Percentiles rank a stretch among this genome's conserved stretches.
These are phyloP conservation scores for Tipula vernalis DNA, from an alignment of 2,888 invertebrate species.

Conservation along the genomic window DNA sequence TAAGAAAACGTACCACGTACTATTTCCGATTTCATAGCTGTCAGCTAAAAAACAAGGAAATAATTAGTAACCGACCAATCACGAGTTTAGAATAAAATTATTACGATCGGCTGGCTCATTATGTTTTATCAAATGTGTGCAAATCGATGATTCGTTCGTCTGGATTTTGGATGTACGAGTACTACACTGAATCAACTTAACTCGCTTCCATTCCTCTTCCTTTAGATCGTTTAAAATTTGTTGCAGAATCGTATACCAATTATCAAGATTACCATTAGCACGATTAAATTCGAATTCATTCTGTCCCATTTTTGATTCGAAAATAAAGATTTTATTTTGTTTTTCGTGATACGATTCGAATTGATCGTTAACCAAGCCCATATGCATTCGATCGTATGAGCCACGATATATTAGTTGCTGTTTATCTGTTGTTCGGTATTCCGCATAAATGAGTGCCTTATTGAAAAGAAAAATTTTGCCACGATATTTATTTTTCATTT, in stretches of 20 bases:
- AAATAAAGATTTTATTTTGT: not conserved
- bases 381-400: not conserved
- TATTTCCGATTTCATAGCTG: not conserved
- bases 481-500: not conserved
- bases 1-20: not conserved
- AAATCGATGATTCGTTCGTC: not conserved
- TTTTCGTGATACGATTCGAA: not conserved
- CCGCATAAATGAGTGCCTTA: not conserved
- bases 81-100: not conserved
- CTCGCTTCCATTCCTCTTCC: not conserved
- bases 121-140: not conserved
- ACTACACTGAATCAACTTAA: not conserved
- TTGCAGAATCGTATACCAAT: not conserved
- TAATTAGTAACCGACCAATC: not conserved
- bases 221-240: not conserved
- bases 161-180: not conserved
- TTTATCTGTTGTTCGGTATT: not conserved
- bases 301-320: not conserved
- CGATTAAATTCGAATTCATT: not conserved
- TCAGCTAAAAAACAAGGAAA: not conserved
- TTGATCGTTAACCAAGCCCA: not conserved
- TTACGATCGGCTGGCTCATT: not conserved
- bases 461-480: not conserved
- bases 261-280: not conserved
- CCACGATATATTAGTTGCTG: not conserved